Evolutionary conservation across 1,140 invertebrate genomes (phyloP).

Genomic region (Euura lappo): DNA sequence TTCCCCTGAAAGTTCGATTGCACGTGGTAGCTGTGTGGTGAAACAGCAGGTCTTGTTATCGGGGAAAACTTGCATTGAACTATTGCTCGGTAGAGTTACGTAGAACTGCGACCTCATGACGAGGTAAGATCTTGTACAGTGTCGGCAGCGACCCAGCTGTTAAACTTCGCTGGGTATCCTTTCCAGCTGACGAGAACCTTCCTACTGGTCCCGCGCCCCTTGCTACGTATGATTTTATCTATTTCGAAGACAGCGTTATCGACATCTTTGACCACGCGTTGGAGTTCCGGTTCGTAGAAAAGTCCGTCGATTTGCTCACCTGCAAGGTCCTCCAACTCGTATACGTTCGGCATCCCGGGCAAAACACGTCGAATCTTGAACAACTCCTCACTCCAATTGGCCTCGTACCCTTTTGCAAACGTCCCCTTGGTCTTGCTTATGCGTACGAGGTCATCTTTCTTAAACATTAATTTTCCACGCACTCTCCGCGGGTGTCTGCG

Average conservation of each 20-base stretch:
- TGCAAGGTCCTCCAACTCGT: not conserved
- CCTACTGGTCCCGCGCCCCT: too few relatives aligned
- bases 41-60: not conserved
- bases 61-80: too few relatives aligned
- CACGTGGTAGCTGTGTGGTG: not conserved
- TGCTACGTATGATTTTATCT: too few relatives aligned
- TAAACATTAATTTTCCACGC: not conserved
- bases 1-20: not conserved
- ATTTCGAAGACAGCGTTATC: too few relatives aligned
- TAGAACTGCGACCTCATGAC: too few relatives aligned
- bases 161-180: too few relatives aligned
- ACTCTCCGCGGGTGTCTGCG: not conserved
- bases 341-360: not conserved
- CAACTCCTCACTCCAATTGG: not conserved
- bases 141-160: too few relatives aligned
- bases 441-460: not conserved
- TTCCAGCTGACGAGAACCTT: too few relatives aligned
- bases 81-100: too few relatives aligned
- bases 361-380: not conserved
- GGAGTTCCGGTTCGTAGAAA: not conserved
- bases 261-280: not conserved
- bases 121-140: too few relatives aligned
- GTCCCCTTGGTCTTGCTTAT: not conserved
- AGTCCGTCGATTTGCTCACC: not conserved
- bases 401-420: not conserved